Conservation (phyloP, 2,797 vertebrate species). For the Trichosurus vulpecula region DNA sequence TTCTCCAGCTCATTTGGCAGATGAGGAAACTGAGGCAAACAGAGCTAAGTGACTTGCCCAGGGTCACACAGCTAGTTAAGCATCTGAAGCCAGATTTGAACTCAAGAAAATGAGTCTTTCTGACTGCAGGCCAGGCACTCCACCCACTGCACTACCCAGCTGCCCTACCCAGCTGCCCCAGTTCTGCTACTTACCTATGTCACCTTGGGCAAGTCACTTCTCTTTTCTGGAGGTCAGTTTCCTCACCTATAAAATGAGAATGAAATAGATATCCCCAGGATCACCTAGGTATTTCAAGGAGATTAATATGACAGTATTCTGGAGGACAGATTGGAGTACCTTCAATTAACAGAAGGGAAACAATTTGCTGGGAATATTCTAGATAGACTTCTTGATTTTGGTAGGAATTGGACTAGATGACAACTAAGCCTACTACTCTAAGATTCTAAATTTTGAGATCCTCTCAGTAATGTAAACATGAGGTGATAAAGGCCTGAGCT, state of each 20-base stretch:
- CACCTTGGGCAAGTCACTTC: background rate
- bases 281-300: background rate
- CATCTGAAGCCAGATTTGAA: too few species aligned
- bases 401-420: background rate
- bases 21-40: background rate
- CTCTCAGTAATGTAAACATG: background rate
- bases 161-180: background rate
- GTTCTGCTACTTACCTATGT: background rate
- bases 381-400: background rate
- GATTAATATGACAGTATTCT: background rate
- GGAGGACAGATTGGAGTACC: background rate
- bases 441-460: background rate
- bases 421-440: background rate
- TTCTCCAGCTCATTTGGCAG: background rate
- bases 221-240: background rate
- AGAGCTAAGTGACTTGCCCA: background rate
- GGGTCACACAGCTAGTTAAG: too few species aligned
- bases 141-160: background rate
- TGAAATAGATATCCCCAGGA: background rate
- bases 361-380: background rate
- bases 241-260: background rate
- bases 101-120: background rate
- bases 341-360: background rate
- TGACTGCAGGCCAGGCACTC: background rate
- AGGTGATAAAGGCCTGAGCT: background rate